Base-by-base conservation (phyloP, 2,113 vertebrate species). In the Cottus gobio region DNA sequence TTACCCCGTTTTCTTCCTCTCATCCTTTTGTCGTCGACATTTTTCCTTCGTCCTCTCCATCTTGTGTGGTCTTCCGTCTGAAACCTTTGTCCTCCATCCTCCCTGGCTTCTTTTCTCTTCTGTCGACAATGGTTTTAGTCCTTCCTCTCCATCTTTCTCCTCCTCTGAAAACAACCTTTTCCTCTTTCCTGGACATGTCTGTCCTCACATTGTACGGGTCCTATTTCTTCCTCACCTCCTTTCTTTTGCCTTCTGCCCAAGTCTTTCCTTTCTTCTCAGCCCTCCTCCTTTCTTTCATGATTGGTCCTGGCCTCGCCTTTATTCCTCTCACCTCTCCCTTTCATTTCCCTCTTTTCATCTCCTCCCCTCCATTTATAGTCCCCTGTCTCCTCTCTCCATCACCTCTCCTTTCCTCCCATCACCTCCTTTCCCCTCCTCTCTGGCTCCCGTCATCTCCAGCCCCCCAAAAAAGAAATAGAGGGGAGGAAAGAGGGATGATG, bases 311-410 rank as follows among this genome's bases (percentile, higher is more conserved):
- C 77, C 64, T 79, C 57, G 75, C 77, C 75, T 61, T 82, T 82
- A 68, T 76, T 67, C 60, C 13, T 42, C 72, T 69, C 72, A 61
- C 57, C 74, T 71, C 77, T 76, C 62, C 28, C 48, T 76, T 84
- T 80, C 50, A 74, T 73, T 85, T 39, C 24, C 44, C 31, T 54
- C 72, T 68, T 77, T 82, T 82, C 58, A 82, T 79, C 75, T 74
- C 58, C 61, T 61, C 62, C 65, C 68, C n/a, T 65, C 24, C 46
- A 60, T 63, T 75, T 71, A 7, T 48, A 36, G 44, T 37, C 67
- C 42, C 39, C 30, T 7, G 0, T 71, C 11, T 34, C 67, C 24
- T 58, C 75, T 31, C 36, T 63, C 68, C 16, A 52, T 66, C 71
- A 31, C 54, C 58, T 48, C 58, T 66, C 50, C 71, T 67, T 16